Base-by-base conservation (phyloP, 2,797 vertebrate species). In the Myotis vivesi region DNA sequence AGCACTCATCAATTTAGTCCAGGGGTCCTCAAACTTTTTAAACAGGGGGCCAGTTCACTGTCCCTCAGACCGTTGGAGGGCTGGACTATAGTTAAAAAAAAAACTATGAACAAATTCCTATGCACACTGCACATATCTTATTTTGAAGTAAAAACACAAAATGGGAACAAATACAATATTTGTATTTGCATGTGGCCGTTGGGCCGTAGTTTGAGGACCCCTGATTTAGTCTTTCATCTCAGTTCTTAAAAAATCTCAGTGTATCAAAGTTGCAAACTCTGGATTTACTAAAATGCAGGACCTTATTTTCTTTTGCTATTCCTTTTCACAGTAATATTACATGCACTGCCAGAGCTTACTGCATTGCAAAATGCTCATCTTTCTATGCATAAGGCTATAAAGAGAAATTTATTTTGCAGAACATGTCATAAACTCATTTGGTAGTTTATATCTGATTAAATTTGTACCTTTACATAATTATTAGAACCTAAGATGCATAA, bases 211-310 rank as follows among this genome's bases (percentile, higher is more conserved):
- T n/a, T n/a, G n/a, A n/a, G n/a, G n/a, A n/a, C n/a, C n/a, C n/a
- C n/a, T n/a, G n/a, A 96, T 86, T 30, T 89, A 84, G 96, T 86
- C 53, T 87, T 97, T 96, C 51, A 87, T 95, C 89, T 96, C 57
- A 79, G 19, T 91, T 82, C 46, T 91, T 93, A 30, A 88, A 91
- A 83, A 71, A 77, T 95, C 87, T 92, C 87, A 93, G 23, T 49
- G 10, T 96, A 91, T 95, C 69, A 96, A 88, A 46, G 59, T 91
- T 96, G 96, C 33, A 90, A 95, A 96, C 46, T 72, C 53, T 86
- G 95, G 25, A 3, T 94, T 44, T 87, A 77, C 76, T 94, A 82
- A 96, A 97, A 94, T 66, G 76, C 23, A 92, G 22, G 19, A 46
- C 17, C 86, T 81, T 93, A 66, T 30, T 87, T 44, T 92, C 10